Evolutionary conservation across 2,888 invertebrate species (phyloP).

Genomic region (Melieria omissa): DNA sequence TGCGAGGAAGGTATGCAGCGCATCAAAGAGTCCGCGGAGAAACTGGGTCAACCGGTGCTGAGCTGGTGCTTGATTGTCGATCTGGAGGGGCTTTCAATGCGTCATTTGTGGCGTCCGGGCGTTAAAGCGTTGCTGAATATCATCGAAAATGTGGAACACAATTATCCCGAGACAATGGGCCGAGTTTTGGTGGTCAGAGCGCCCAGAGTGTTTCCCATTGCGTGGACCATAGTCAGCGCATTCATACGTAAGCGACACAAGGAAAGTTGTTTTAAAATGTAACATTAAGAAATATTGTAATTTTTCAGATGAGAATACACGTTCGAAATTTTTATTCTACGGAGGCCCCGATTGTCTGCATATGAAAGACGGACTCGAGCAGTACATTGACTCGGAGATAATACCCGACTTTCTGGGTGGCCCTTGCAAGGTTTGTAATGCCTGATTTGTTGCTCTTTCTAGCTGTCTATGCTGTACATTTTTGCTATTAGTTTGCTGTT

Average conservation of each 20-base stretch:
- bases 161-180: conserved; percentile 96
- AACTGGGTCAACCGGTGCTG: conserved; percentile 84
- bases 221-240: conserved; percentile 95
- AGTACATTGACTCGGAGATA: conserved; percentile 85
- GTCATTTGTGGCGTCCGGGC: conserved; percentile 94
- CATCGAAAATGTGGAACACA: conserved; percentile 89
- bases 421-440: conserved; percentile 76
- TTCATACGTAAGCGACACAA: conserved; percentile 78
- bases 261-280: too few species aligned
- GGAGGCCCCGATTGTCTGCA: conserved; percentile 88
- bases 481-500: neutral
- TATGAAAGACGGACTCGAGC: conserved; percentile 81
- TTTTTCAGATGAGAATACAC: conserved; percentile 84
- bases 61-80: conserved; percentile 93
- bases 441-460: conserved; percentile 17
- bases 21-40: conserved; percentile 86
- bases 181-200: conserved; percentile 90
- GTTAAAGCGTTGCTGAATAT: conserved; percentile 77
- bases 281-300: too few species aligned
- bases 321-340: conserved; percentile 91
- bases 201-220: conserved; percentile 92
- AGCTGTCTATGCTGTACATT: conserved; percentile 11
- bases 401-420: conserved; percentile 96
- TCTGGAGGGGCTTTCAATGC: conserved; percentile 93
- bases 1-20: conserved; percentile 91